Percentiles rank a stretch among this genome's conserved stretches.
These are phyloP conservation scores for Metridium senile DNA, from an alignment of 92 coral and sea anemone species.

Conservation along the genomic window DNA sequence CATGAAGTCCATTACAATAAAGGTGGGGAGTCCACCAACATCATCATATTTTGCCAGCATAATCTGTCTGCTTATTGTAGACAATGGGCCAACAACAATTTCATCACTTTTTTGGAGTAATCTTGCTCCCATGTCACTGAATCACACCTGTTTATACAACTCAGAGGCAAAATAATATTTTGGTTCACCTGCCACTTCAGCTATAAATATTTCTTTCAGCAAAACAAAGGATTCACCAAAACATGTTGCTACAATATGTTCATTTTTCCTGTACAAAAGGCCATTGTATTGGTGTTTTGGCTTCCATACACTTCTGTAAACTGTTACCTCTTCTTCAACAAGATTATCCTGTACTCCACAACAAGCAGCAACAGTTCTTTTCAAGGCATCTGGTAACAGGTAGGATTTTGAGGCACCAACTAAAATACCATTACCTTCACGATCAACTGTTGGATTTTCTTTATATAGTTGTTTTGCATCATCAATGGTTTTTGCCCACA, in stretches of 20 bases:
- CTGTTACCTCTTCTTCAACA: constrained; percentile 43
- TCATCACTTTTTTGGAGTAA: constrained; percentile 41
- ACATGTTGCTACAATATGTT: constrained; percentile 34
- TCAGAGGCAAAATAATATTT: constrained; percentile 23
- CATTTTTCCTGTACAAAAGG: constrained; percentile 49
- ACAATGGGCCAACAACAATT: constrained; percentile 18
- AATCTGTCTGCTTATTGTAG: constrained; percentile 48
- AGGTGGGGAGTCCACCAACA: constrained; percentile 29
- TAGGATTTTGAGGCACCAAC: constrained; percentile 48
- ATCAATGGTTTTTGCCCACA: constrained; percentile 54
- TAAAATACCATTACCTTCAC: constrained; percentile 50
- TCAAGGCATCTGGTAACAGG: constrained; percentile 28
- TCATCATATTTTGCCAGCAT: constrained; percentile 42
- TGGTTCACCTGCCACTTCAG: constrained; percentile 43
- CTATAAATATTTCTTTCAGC: constrained; percentile 34
- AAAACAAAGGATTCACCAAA: constrained; percentile 46
- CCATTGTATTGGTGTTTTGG: constrained; percentile 60
- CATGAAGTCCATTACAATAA: constrained; percentile 53
- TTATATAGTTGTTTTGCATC: constrained; percentile 55
- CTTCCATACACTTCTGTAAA: constrained; percentile 55
- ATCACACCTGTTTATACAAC: constrained; percentile 32
- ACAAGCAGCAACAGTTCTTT: constrained; percentile 29
- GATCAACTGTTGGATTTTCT: constrained; percentile 22
- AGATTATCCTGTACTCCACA: constrained; percentile 35
- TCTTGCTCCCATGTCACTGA: constrained; percentile 33